Evolutionary conservation across 2,888 invertebrate genomes (phyloP), one percentile per base, ranked within the genome.

Genomic region (Axea sp.): DNA sequence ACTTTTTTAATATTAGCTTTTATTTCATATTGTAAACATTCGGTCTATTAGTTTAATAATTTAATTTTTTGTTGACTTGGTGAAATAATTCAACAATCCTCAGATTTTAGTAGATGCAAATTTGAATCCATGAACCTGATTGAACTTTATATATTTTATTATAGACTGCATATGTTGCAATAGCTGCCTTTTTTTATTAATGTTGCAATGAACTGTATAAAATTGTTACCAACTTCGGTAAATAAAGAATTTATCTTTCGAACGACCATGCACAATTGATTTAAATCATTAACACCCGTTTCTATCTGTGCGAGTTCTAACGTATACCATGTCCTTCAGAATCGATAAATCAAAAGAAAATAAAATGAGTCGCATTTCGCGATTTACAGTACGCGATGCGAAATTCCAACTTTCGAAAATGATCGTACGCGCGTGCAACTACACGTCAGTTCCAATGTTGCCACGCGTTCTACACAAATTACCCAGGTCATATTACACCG

Each of bases 341-440:
- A 41, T 26, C 51, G 15, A 51, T 62, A 64, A 64, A 53, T 64
- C 41, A 53, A 41, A 31, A 14, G 51, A 19, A 47, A 45, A 67
- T 67, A 39, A 59, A 33, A 31, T 33, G 19, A 57, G 35, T 7
- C 24, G 14, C 12, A 39, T 35, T 64, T 51, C 8, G 51, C 51
- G 24, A 14, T 53, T 41, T 19, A 17, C 22, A 15, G 33, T 39
- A 22, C 8, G 39, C 26, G 24, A 24, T 24, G 11, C n/a, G 7
- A n/a, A 35, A 24, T 57, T 67, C 24, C 28, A 19, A 64, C 73
- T 67, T 67, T 73, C 62, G 73, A 73, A 67, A 67, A 67, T 53
- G 37, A 45, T 45, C 7, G 26, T 6, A 37, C 22, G 12, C 24
- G 17, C 5, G 26, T 11, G n/a, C n/a, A n/a, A n/a, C n/a, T n/a